phyloP scores from a whole-genome alignment of 2,113 vertebrate species.

The Promerops cafer region DNA sequence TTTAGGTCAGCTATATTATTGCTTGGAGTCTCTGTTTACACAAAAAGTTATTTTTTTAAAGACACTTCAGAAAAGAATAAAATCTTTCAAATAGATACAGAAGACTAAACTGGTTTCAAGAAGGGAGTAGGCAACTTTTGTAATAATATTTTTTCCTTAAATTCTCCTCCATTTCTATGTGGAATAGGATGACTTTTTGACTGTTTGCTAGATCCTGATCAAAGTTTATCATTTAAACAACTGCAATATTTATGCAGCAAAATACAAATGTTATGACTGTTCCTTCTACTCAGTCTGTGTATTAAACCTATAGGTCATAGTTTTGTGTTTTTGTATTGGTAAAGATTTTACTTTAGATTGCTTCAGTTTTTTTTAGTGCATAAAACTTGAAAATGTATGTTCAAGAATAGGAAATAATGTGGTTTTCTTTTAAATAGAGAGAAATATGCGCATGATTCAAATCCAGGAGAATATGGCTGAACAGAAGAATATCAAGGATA shows the following conservation, averaged over 20 bases:
- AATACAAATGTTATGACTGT: not conserved
- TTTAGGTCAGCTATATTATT: not conserved
- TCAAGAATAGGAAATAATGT: not conserved
- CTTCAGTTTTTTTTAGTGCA: not conserved
- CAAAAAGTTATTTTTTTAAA: not conserved
- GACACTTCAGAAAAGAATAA: not conserved
- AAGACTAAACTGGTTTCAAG: not conserved
- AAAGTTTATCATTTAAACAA: not conserved
- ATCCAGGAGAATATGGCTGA: conserved; percentile 98
- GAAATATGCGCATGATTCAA: conserved; percentile 99
- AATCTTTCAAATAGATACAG: not conserved
- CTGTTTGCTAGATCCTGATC: not conserved
- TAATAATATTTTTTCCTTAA: not conserved
- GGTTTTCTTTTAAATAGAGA: conserved; percentile 79
- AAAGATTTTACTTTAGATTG: not conserved
- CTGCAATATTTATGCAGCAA: not conserved
- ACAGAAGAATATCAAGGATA: conserved; percentile 97
- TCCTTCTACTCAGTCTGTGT: not conserved
- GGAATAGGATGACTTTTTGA: not conserved
- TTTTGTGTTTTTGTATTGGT: not conserved
- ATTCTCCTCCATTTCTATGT: not conserved
- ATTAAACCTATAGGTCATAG: not conserved
- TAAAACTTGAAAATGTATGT: not conserved
- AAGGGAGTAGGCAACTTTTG: not conserved
- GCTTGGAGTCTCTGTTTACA: not conserved